Percentiles rank a stretch among this genome's conserved stretches.
Conservation (phyloP, 2,797 vertebrate genomes). For the Gallinago stenura region DNA sequence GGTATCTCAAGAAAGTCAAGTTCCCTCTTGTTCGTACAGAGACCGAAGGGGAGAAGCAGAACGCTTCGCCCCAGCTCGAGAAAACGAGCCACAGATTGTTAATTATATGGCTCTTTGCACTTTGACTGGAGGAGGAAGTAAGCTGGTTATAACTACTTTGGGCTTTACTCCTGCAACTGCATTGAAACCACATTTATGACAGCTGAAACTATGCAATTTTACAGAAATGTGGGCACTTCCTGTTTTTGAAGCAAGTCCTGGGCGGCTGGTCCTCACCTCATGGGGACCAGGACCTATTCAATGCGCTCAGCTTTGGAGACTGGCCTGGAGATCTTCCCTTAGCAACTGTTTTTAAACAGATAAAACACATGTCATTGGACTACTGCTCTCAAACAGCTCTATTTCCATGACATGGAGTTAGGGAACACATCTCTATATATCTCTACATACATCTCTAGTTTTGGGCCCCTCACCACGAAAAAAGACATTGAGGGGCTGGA, state of each 20-base stretch:
- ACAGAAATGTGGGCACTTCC: constrained; percentile 48
- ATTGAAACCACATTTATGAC: constrained; percentile 61
- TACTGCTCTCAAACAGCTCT: neutral
- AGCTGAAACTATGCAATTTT: constrained; percentile 53
- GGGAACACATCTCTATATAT: neutral
- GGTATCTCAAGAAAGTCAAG: constrained; percentile 8
- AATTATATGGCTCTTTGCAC: constrained; percentile 70
- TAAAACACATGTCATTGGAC: neutral
- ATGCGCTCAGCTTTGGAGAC: neutral
- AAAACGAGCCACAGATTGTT: constrained; percentile 56
- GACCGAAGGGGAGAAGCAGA: constrained; percentile 13
- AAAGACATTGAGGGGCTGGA: no score
- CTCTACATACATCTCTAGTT: no score
- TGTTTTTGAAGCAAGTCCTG: constrained; percentile 45
- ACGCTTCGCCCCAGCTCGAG: constrained; percentile 27
- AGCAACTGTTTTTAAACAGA: neutral
- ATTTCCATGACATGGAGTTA: neutral
- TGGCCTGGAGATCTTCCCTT: neutral
- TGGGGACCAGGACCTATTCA: neutral
- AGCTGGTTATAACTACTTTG: constrained; percentile 49
- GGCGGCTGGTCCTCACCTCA: neutral
- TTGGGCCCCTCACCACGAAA: no score
- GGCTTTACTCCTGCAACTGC: constrained; percentile 51
- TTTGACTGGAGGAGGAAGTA: constrained; percentile 65
- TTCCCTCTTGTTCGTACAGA: constrained; percentile 16